phyloP scores from a whole-genome alignment of 2,888 invertebrate species.

The Callinectes sapidus region DNA sequence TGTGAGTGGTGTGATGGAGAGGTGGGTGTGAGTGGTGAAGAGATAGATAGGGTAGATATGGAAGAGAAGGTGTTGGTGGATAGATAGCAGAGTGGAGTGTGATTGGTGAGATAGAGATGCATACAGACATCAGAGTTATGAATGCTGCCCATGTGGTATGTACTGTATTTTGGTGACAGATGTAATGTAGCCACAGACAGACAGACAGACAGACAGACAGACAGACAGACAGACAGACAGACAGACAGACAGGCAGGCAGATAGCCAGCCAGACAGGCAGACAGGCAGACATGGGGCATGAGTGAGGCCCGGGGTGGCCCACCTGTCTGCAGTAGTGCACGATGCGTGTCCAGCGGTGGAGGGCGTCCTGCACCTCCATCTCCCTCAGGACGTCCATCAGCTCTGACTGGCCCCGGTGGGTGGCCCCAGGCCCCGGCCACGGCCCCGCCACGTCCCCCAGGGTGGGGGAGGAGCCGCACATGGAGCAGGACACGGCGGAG shows the following conservation, averaged over 20 bases:
- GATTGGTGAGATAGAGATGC: too few species aligned
- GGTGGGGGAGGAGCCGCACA: slow-evolving; percentile 75
- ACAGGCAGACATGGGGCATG: too few species aligned
- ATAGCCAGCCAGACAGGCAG: too few species aligned
- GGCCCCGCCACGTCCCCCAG: slow-evolving; percentile 70
- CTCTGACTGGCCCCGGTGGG: slow-evolving; percentile 81
- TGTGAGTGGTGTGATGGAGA: too few species aligned
- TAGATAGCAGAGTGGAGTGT: too few species aligned
- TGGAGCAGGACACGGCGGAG: slow-evolving; percentile 74
- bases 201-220: too few species aligned
- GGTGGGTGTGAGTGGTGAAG: too few species aligned
- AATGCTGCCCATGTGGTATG: too few species aligned
- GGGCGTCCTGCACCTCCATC: slow-evolving; percentile 90
- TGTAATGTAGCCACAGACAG: neutral
- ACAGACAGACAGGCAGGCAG: neutral
- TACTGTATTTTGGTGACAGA: too few species aligned
- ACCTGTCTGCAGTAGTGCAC: slow-evolving; percentile 91
- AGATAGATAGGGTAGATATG: too few species aligned
- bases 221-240: neutral
- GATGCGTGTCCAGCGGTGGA: slow-evolving; percentile 93
- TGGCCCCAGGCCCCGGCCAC: slow-evolving; percentile 59
- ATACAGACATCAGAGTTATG: too few species aligned
- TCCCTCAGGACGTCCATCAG: slow-evolving; percentile 88
- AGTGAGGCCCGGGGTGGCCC: neutral
- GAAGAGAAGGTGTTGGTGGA: too few species aligned